phyloP scores from a whole-genome alignment of 2,113 vertebrate species.

The Bombycilla garrulus region DNA sequence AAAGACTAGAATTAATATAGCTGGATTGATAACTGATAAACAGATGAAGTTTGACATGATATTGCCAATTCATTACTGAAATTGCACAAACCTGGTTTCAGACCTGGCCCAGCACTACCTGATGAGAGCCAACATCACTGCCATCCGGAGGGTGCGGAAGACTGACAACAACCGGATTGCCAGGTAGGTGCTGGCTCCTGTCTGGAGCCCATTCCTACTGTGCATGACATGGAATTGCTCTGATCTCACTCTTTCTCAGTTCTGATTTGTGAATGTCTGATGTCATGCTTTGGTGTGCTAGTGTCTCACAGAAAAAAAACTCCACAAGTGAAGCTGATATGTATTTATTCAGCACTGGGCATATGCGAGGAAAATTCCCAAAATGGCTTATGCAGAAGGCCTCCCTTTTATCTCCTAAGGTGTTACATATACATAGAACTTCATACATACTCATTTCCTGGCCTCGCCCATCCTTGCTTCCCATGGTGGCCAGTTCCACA shows the following conservation, averaged over 20 bases:
- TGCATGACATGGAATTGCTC: accelerated
- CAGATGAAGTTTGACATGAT: accelerated
- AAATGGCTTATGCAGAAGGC: too few relatives aligned
- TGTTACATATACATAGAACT: too few relatives aligned
- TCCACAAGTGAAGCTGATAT: too few relatives aligned
- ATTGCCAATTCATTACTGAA: neutral
- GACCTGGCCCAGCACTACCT: slow-evolving; percentile 97
- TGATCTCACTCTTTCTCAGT: accelerated
- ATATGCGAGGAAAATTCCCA: too few relatives aligned
- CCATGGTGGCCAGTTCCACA: too few relatives aligned
- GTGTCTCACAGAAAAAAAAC: too few relatives aligned
- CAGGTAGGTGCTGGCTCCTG: slow-evolving; percentile 67
- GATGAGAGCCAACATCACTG: slow-evolving; percentile 91
- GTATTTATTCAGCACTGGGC: too few relatives aligned
- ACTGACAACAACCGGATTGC: slow-evolving; percentile 96
- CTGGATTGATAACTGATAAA: neutral
- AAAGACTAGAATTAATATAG: neutral
- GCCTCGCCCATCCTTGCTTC: too few relatives aligned
- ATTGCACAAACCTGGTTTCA: slow-evolving; percentile 36
- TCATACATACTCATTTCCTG: too few relatives aligned
- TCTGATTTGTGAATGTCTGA: accelerated
- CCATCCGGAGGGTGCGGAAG: slow-evolving; percentile 92
- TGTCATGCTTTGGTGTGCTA: neutral
- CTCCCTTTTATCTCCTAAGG: too few relatives aligned
- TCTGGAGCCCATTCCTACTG: accelerated